Evolutionary conservation across 2,113 vertebrate species (phyloP).

Genomic region (Tenrec ecaudatus): DNA sequence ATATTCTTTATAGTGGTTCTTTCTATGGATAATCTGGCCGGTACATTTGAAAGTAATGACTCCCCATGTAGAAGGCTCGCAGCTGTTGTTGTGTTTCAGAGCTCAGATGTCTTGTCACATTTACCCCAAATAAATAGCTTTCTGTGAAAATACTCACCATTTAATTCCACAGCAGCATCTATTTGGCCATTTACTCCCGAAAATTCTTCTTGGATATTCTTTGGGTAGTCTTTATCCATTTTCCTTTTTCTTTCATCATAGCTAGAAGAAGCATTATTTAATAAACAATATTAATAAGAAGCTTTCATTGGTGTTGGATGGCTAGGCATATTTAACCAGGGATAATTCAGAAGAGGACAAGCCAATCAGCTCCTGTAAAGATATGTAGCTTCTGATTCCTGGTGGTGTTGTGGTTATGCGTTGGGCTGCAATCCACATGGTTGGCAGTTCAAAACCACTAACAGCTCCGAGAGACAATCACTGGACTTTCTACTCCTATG

Average conservation of each 20-base stretch:
- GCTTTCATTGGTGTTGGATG: background rate
- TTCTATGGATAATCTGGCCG: background rate
- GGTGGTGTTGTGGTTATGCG: too few relatives aligned
- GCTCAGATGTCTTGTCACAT: background rate
- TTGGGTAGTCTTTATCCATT: constrained; percentile 79
- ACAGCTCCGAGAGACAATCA: too few relatives aligned
- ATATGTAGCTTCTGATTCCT: too few relatives aligned
- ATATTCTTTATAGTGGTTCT: background rate
- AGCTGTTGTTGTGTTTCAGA: background rate
- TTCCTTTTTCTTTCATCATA: constrained; percentile 77
- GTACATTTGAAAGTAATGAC: constrained; percentile 14
- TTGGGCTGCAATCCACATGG: too few relatives aligned
- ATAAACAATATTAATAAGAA: constrained; percentile 24
- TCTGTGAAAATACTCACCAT: constrained; percentile 53
- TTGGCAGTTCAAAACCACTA: too few relatives aligned
- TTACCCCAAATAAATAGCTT: background rate
- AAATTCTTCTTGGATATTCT: constrained; percentile 78
- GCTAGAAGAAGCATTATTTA: constrained; percentile 69
- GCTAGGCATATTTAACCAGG: background rate
- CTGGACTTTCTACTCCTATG: too few relatives aligned
- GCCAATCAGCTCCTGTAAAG: too few relatives aligned
- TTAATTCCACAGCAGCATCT: constrained; percentile 79
- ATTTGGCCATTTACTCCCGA: constrained; percentile 74
- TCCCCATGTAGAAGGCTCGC: background rate
- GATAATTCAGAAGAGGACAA: too few relatives aligned